Evolutionary conservation across 2,888 invertebrate species (phyloP), one percentile per base, ranked within the genome.

Genomic region (Athalia circularis): DNA sequence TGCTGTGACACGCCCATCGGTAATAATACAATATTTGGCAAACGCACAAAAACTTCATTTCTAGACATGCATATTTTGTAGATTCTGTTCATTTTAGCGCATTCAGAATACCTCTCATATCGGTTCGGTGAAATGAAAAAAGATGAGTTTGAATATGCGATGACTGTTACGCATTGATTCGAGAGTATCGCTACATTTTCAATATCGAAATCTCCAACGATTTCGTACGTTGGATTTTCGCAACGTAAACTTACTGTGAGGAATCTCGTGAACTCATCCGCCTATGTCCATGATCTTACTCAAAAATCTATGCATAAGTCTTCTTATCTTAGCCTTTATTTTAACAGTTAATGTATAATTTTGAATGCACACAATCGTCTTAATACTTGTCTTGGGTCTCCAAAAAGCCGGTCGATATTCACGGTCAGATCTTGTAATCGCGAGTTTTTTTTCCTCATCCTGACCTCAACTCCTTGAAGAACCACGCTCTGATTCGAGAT

Each of bases 241-340:
- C 29, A 29, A 29, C 29, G 29, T 2, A 29, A 29, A 52, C 4
- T 52, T 68, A 68, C 54, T 52, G 43, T 11, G 43, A 29, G 68
- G 54, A 52, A 43, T 29, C 15, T 43, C n/a, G 47, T 57, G 45
- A n/a, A 59, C 47, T 47, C n/a, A 0, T 0, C 8, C 13, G 6
- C 72, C 72, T 72, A 72, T 72, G 72, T 72, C 72, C 72, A 72
- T 61, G 59, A 57, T 45, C 72, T 72, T 72, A 72, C 15, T 9
- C 45, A 57, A 57, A 5, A 45, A 61, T 59, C 59, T 59, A 48
- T 68, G 29, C 29, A 68, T 52, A 54, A 52, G 11, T 68, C n/a
- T n/a, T n/a, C n/a, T n/a, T n/a, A 52, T 13, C 8, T 54, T 47
- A 72, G 61, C 45, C 48, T 72, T 61, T 72, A 72, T 59, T 15